Evolutionary conservation across 2,113 vertebrate species (phyloP).

Genomic region (Grammomys dolichurus): DNA sequence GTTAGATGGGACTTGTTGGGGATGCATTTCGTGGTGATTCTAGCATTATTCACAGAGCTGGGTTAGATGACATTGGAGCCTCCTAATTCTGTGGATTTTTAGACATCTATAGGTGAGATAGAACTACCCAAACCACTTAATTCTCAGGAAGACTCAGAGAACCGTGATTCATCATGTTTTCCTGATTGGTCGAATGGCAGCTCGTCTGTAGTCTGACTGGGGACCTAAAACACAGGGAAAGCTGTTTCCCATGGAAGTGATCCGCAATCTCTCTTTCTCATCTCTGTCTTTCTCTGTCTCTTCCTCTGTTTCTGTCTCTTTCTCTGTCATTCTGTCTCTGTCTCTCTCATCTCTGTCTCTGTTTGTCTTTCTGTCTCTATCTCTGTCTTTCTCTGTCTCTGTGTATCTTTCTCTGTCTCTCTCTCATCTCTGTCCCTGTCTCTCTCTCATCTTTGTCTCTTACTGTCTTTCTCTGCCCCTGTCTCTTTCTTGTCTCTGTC

Average conservation of each 20-base stretch:
- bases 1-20: not conserved
- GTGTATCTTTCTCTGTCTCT: not conserved
- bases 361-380: not conserved
- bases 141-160: fast-evolving
- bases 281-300: not conserved
- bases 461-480: too few relatives aligned
- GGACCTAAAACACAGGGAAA: not conserved
- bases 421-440: too few relatives aligned
- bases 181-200: not conserved
- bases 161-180: not conserved
- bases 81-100: not conserved
- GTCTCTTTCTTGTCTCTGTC: not conserved
- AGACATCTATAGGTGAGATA: not conserved
- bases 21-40: not conserved
- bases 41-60: not conserved
- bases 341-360: too few relatives aligned
- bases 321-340: not conserved
- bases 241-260: not conserved
- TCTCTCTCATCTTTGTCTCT: not conserved
- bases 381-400: not conserved
- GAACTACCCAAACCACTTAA: not conserved
- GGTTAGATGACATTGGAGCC: not conserved
- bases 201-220: not conserved
- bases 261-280: not conserved
- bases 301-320: not conserved